Evolutionary conservation across 2,113 vertebrate species (phyloP).

Genomic region (Chelonoidis abingdonii): DNA sequence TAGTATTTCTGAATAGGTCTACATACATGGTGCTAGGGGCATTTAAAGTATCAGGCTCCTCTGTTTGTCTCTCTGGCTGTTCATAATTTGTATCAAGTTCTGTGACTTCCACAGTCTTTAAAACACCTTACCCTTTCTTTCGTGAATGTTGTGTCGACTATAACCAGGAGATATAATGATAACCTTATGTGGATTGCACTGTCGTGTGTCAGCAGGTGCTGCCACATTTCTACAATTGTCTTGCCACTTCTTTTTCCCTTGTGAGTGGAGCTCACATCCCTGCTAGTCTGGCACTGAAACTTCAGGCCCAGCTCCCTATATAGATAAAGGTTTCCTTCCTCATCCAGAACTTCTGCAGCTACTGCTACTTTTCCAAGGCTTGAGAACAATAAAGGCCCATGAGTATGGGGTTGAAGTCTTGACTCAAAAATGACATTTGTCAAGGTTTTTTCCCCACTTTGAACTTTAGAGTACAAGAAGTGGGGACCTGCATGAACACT

Average conservation of each 20-base stretch:
- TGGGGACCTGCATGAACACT: too few relatives aligned
- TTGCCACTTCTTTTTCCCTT: neutral
- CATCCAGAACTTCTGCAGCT: neutral
- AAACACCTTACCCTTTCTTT: neutral
- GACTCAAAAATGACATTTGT: neutral
- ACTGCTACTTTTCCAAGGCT: neutral
- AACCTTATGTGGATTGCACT: neutral
- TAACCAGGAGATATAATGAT: neutral
- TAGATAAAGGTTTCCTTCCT: neutral
- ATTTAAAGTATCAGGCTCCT: neutral
- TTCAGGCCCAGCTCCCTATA: neutral
- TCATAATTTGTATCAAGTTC: neutral
- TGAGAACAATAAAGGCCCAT: neutral
- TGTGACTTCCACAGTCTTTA: neutral
- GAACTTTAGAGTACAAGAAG: too few relatives aligned
- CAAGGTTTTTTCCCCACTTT: too few relatives aligned
- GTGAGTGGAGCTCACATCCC: neutral
- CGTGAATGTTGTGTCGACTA: neutral
- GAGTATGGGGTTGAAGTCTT: neutral
- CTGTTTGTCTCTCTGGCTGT: neutral
- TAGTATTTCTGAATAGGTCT: neutral
- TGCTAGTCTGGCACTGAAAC: neutral
- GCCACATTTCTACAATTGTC: neutral
- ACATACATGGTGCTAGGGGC: neutral
- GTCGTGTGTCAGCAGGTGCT: neutral